Percentiles rank a stretch among this genome's conserved stretches.
These are phyloP conservation scores for Myripristis murdjan DNA, from an alignment of 2,797 vertebrate genomes.

Conservation along the genomic window DNA sequence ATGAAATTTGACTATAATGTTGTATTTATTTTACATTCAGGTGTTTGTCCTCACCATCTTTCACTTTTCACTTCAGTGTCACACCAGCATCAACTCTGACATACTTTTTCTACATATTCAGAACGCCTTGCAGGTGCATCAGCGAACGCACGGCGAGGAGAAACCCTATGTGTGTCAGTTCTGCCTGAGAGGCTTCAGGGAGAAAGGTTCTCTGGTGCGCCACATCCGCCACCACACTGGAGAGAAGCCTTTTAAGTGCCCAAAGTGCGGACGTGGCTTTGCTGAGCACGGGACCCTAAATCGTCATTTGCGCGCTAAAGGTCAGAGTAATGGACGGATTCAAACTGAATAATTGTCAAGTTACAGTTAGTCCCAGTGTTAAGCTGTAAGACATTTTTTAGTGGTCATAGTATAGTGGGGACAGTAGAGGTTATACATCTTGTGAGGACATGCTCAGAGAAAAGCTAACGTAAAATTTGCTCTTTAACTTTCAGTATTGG, in stretches of 20 bases:
- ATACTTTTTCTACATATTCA: constrained; percentile 62
- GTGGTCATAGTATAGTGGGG: background rate
- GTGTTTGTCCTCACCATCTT: background rate
- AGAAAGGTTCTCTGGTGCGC: constrained; percentile 96
- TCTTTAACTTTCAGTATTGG: background rate
- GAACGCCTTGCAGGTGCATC: constrained; percentile 98
- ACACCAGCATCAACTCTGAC: background rate
- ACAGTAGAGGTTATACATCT: background rate
- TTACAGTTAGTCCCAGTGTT: no score
- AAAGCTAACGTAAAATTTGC: background rate
- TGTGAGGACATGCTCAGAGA: background rate
- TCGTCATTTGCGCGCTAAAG: constrained; percentile 96
- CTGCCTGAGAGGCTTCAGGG: constrained; percentile 93
- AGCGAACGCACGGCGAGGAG: constrained; percentile 93
- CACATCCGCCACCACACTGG: constrained; percentile 98
- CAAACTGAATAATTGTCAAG: background rate
- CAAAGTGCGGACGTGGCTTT: constrained; percentile 93
- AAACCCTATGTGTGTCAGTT: constrained; percentile 94
- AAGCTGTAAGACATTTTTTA: no score
- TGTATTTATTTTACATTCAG: background rate
- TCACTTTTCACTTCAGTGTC: no score
- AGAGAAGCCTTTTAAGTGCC: constrained; percentile 96
- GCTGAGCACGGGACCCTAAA: constrained; percentile 98
- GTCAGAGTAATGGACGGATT: constrained; percentile 66
- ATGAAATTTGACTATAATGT: background rate